Percentiles rank a stretch among this genome's conserved stretches.
These are phyloP conservation scores for Luehdorfia chinensis DNA, from an alignment of 1,140 invertebrate species.

Conservation along the genomic window DNA sequence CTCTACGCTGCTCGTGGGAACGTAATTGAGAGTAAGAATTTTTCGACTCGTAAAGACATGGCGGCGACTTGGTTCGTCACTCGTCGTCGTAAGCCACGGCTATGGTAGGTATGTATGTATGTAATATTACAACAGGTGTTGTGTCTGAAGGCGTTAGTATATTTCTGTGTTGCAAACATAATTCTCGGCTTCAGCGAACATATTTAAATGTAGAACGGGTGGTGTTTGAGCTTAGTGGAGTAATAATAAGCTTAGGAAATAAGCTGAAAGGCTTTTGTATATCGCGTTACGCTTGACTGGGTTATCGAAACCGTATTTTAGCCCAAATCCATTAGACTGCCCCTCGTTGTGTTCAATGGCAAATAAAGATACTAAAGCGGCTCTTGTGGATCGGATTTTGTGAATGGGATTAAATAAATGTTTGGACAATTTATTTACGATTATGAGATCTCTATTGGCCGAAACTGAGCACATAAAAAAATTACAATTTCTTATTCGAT, in stretches of 20 bases:
- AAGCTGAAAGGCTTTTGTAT: background rate
- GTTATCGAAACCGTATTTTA: slow-evolving; percentile 13
- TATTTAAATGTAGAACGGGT: slow-evolving; percentile 6
- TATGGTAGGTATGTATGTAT: too few relatives aligned
- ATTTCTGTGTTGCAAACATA: too few relatives aligned
- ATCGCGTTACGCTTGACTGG: background rate
- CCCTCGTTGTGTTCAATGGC: slow-evolving; percentile 10
- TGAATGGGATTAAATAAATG: slow-evolving; percentile 13
- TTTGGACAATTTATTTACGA: slow-evolving; percentile 12
- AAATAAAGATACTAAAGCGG: slow-evolving; percentile 15
- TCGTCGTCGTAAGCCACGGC: too few relatives aligned
- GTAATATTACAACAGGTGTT: too few relatives aligned
- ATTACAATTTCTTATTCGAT: too few relatives aligned
- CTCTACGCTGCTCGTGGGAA: too few relatives aligned
- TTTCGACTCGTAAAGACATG: too few relatives aligned
- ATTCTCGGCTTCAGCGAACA: background rate
- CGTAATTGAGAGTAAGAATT: too few relatives aligned
- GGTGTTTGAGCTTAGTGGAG: slow-evolving; percentile 2
- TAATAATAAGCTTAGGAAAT: slow-evolving; percentile 11
- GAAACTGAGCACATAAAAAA: too few relatives aligned
- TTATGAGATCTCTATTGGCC: too few relatives aligned
- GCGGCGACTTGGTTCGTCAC: too few relatives aligned
- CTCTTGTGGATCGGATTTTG: slow-evolving; percentile 10
- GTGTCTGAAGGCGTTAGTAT: too few relatives aligned
- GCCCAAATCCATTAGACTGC: slow-evolving; percentile 13